phyloP scores from a whole-genome alignment of 2,113 vertebrate species.

The Nematolebias whitei region DNA sequence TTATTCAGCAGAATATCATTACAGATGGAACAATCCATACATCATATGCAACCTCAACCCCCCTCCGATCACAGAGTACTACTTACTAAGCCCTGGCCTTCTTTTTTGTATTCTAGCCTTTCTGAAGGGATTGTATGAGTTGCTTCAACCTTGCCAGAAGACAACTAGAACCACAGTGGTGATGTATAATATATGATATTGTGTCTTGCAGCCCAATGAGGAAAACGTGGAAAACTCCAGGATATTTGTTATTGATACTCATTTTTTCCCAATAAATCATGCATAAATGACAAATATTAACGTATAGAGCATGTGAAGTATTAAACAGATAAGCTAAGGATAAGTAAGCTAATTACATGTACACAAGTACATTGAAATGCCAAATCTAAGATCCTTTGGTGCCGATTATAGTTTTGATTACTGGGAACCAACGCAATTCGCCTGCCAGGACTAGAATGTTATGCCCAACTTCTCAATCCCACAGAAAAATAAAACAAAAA shows the following conservation, averaged over 20 bases:
- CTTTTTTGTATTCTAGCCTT: slow-evolving; percentile 39
- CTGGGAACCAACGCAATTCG: neutral
- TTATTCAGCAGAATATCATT: slow-evolving; percentile 83
- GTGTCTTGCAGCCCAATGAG: slow-evolving; percentile 30
- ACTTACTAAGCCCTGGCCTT: slow-evolving; percentile 63
- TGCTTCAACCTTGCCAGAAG: slow-evolving; percentile 57
- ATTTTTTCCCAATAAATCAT: slow-evolving; percentile 1
- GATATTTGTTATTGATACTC: slow-evolving; percentile 5
- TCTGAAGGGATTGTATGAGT: slow-evolving; percentile 36
- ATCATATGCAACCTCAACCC: slow-evolving; percentile 79
- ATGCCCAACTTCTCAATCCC: slow-evolving; percentile 21
- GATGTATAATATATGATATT: slow-evolving; percentile 41
- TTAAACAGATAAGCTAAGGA: neutral
- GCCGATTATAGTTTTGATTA: slow-evolving; percentile 34
- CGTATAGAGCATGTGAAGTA: neutral
- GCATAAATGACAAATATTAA: neutral
- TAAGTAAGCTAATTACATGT: slow-evolving; percentile 25
- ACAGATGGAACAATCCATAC: slow-evolving; percentile 80
- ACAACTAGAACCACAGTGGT: neutral
- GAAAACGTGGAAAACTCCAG: slow-evolving; percentile 9
- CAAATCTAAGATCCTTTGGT: slow-evolving; percentile 23
- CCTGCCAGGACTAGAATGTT: slow-evolving; percentile 42
- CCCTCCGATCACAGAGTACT: slow-evolving; percentile 66
- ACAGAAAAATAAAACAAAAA: slow-evolving; percentile 44
- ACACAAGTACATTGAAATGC: slow-evolving; percentile 17